phyloP scores from a whole-genome alignment of 2,113 vertebrate genomes.

The Solea senegalensis region DNA sequence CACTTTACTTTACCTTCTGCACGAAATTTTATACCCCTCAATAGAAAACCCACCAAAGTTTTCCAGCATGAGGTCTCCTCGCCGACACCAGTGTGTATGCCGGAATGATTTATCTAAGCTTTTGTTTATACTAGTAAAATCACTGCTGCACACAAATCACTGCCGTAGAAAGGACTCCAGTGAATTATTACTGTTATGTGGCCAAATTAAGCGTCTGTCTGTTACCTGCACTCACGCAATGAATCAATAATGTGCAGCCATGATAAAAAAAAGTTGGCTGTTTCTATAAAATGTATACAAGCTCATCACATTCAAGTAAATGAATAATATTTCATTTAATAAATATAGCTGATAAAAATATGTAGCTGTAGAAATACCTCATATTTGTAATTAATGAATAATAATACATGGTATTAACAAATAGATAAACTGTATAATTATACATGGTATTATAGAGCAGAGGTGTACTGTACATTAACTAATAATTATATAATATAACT shows the following conservation, averaged over 20 bases:
- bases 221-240: not conserved
- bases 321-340: too few relatives aligned
- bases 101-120: constrained; percentile 17
- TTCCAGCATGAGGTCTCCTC: constrained; percentile 52
- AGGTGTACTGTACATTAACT: too few relatives aligned
- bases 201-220: not conserved
- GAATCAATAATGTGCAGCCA: not conserved
- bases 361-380: too few relatives aligned
- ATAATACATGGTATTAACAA: too few relatives aligned
- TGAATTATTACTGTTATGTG: not conserved
- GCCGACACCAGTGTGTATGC: constrained; percentile 29
- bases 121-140: constrained; percentile 9
- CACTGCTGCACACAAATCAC: not conserved
- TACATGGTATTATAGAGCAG: too few relatives aligned
- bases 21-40: constrained; percentile 50
- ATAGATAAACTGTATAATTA: too few relatives aligned
- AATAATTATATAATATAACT: too few relatives aligned
- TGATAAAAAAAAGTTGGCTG: not conserved
- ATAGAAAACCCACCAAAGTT: constrained; percentile 52
- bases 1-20: constrained; percentile 69
- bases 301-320: too few relatives aligned
- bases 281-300: too few relatives aligned
- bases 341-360: too few relatives aligned
- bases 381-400: too few relatives aligned
- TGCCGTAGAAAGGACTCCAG: not conserved